Percentiles rank a stretch among this genome's conserved stretches.
phyloP scores from a whole-genome alignment of 2,113 vertebrate species.

The Rhombomys opimus region DNA sequence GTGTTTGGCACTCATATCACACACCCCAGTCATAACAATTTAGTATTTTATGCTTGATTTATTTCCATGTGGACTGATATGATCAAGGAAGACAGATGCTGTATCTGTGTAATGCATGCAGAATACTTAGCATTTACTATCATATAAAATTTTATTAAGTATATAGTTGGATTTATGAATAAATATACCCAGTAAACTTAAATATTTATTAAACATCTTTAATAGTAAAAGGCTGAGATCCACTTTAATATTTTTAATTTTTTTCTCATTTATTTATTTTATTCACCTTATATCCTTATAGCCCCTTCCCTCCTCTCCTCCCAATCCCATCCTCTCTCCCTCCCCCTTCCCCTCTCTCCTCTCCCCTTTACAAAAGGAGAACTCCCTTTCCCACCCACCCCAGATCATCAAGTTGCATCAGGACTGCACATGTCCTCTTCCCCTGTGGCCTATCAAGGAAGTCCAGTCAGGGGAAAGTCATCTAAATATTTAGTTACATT shows the following conservation, averaged over 20 bases:
- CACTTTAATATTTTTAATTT: neutral
- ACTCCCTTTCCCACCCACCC: too few relatives aligned
- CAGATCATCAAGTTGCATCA: too few relatives aligned
- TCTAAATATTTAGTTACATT: conserved; percentile 2
- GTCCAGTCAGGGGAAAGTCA: too few relatives aligned
- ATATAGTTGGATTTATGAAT: neutral
- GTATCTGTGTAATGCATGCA: neutral
- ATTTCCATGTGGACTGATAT: neutral
- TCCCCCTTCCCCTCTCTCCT: too few relatives aligned
- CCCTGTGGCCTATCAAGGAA: too few relatives aligned
- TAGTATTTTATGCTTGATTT: conserved; percentile 17
- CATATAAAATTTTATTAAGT: conserved; percentile 9
- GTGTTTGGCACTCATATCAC: neutral
- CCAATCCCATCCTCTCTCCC: too few relatives aligned
- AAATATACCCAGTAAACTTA: neutral
- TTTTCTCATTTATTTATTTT: neutral
- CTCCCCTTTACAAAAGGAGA: too few relatives aligned
- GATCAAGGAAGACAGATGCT: neutral
- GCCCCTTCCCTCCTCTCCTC: too few relatives aligned
- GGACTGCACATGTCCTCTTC: too few relatives aligned
- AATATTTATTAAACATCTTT: neutral
- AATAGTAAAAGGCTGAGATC: neutral
- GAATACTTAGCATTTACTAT: neutral
- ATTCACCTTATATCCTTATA: neutral
- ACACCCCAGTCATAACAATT: neutral